Percentiles rank a stretch among this genome's conserved stretches.
Conservation (phyloP, 2,113 vertebrate species). For the Anarrhichthys ocellatus region DNA sequence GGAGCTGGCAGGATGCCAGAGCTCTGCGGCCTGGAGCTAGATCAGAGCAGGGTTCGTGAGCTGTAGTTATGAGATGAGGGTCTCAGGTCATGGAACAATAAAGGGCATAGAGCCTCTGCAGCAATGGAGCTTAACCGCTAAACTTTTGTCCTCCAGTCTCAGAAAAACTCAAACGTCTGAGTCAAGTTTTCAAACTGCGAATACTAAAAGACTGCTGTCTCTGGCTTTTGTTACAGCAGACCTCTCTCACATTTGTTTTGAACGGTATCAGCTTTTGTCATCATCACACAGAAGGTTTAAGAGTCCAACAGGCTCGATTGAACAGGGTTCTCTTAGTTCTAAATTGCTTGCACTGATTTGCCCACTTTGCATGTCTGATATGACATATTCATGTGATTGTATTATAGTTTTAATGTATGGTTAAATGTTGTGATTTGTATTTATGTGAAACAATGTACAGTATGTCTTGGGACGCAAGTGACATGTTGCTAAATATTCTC, state of each 20-base stretch:
- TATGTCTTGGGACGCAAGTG: neutral
- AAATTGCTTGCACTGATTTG: neutral
- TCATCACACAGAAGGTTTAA: neutral
- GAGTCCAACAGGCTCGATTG: neutral
- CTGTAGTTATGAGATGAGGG: conserved; percentile 66
- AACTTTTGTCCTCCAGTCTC: conserved; percentile 3
- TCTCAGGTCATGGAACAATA: conserved; percentile 71
- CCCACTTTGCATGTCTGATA: neutral
- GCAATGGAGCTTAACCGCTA: conserved; percentile 33
- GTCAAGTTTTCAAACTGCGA: neutral
- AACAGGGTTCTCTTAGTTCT: neutral
- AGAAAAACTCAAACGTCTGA: conserved; percentile 9
- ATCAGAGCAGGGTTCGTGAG: conserved; percentile 72
- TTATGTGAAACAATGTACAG: neutral
- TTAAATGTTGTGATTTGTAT: neutral
- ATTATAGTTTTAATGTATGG: neutral
- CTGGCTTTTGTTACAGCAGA: neutral
- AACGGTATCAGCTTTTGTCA: neutral
- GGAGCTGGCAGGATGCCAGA: conserved; percentile 65
- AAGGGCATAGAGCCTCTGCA: conserved; percentile 51
- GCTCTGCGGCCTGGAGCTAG: conserved; percentile 71
- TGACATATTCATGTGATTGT: neutral
- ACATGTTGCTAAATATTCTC: neutral
- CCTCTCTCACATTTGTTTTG: neutral
- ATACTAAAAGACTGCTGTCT: neutral